Base-by-base conservation (phyloP, 2,888 invertebrate genomes). In the Chironomus riparius region DNA sequence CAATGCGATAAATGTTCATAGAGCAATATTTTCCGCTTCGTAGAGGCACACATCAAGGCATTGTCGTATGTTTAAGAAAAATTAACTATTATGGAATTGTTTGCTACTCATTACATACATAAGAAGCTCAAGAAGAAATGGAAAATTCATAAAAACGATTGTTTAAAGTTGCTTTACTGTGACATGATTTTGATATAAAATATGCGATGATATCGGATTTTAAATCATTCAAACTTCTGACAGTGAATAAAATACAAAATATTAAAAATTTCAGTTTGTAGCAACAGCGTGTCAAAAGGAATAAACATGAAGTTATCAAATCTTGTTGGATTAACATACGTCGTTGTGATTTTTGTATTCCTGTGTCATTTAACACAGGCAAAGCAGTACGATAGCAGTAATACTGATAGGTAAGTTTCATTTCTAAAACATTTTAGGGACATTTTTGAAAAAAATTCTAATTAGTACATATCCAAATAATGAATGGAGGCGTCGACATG, bases 401-500 rank as follows among this genome's bases (percentile, higher is more conserved):
- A n/a, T 56, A 3, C 56, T 65, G 65, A 65, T 10, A 65, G 65
- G 65, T 65, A 21, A 65, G 22, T 65, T 65, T 21, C 13, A 22
- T 24, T 21, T 21, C 18, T 13, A 2, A 13, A 24, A 65, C 7
- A 21, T 2, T 4, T 15, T 1, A 1, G 15, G 18, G 18, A 68
- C 24, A 68, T 68, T 24, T 24, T 22, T 18, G 18, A 68, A 22
- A 1, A 21, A 68, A n/a, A 10, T 21, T 68, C 21, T 22, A 68
- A 68, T 22, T 3, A 74, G 62, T 15, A 22, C 47, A 18, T 74
- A 68, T 28, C 47, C 79, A 15, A 81, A 81, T 47, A 77, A 79
- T 2, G 81, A 82, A 76, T 82, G 83, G 82, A 81, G 81, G 77
- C 80, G 82, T 4, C 80, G 80, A n/a, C 81, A 80, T 12, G 82